Base-by-base conservation (phyloP, 2,888 invertebrate genomes). In the Teleiodes luculella region DNA sequence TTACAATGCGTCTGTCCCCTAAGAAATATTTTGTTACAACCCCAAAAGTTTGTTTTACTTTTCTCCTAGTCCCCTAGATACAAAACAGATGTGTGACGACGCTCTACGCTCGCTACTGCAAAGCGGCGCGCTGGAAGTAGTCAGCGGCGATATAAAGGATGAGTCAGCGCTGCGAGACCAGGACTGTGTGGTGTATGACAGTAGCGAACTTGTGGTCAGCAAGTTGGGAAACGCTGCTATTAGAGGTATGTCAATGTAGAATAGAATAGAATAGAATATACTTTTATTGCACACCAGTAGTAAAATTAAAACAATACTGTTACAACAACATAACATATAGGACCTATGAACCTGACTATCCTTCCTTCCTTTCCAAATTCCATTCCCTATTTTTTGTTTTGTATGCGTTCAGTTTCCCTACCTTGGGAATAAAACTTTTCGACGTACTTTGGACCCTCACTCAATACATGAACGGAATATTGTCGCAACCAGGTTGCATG, bases 201-300 rank as follows among this genome's bases (percentile, higher is more conserved):
- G 90, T 35, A 91, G 90, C 10, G 76, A 83, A 45, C 82, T 94
- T 14, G 78, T 90, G 43, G 89, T 95, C 33, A 94, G 93, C 61
- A 84, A 86, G 60, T 81, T 97, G 28, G 97, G 97, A 10, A 90
- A 84, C 60, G 97, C 97, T 1, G 95, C 96, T 24, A 95, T 96
- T 66, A 96, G 95, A 91, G 96, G 95, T 92, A 68, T 33, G 20
- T 16, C 14, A 47, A n/a, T n/a, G n/a, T n/a, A n/a, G n/a, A n/a
- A n/a, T n/a, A n/a, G n/a, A n/a, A n/a, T n/a, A n/a, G n/a, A n/a
- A n/a, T n/a, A n/a, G n/a, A n/a, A n/a, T n/a, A n/a, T n/a, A n/a
- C n/a, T n/a, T n/a, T n/a, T n/a, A n/a, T n/a, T n/a, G n/a, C n/a
- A n/a, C n/a, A n/a, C n/a, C n/a, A n/a, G n/a, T n/a, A n/a, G n/a